phyloP scores from a whole-genome alignment of 1,140 invertebrate species.

The Achroia grisella region DNA sequence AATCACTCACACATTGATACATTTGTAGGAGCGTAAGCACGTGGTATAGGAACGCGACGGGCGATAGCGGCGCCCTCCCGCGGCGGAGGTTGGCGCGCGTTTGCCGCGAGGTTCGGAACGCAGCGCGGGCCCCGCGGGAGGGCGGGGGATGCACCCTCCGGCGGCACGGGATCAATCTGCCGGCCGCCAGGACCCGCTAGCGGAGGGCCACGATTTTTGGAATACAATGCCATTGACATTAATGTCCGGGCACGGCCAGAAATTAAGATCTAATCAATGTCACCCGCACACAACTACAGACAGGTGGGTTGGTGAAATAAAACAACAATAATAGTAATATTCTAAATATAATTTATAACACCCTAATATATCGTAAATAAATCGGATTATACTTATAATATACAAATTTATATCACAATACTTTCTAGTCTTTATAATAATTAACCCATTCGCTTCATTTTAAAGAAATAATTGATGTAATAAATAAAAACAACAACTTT shows the following conservation, averaged over 20 bases:
- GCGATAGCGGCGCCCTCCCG: constrained; percentile 45
- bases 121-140: constrained; percentile 23
- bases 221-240: constrained; percentile 16
- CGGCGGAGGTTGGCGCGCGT: constrained; percentile 61
- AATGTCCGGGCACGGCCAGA: background rate
- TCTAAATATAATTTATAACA: constrained; percentile 53
- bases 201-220: constrained; percentile 23
- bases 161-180: constrained; percentile 49
- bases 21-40: constrained; percentile 25
- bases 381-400: constrained; percentile 42
- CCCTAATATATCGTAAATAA: constrained; percentile 31
- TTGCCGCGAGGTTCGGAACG: constrained; percentile 35
- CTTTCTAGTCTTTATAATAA: constrained; percentile 37
- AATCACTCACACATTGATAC: constrained; percentile 41
- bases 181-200: constrained; percentile 29
- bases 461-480: no score
- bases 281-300: background rate
- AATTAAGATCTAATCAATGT: background rate
- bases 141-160: constrained; percentile 45
- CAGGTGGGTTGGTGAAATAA: constrained; percentile 27
- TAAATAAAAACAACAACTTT: no score
- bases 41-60: constrained; percentile 19
- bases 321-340: constrained; percentile 30
- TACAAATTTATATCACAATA: constrained; percentile 63
- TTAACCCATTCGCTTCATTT: no score